Percentiles rank a stretch among this genome's conserved stretches.
phyloP scores from a whole-genome alignment of 2,113 vertebrate species.

The Theristicus caerulescens region DNA sequence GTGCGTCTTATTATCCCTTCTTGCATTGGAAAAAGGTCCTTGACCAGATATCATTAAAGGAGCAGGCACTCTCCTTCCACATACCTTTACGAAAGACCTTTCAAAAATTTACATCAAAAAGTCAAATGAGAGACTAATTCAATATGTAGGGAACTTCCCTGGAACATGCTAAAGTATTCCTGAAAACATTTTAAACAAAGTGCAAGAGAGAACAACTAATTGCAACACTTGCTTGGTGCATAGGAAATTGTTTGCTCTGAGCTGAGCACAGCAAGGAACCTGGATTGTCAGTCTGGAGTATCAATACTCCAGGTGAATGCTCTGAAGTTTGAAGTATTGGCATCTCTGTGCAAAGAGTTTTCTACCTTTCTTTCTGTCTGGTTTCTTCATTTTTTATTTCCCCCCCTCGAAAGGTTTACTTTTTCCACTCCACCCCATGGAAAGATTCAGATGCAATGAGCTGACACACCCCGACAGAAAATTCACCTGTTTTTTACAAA shows the following conservation, averaged over 20 bases:
- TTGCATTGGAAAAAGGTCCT: neutral
- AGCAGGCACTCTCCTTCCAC: neutral
- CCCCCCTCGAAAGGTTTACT: neutral
- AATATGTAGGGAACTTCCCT: neutral
- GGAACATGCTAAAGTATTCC: neutral
- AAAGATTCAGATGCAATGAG: neutral
- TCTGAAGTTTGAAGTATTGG: neutral
- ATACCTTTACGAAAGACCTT: neutral
- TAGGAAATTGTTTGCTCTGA: neutral
- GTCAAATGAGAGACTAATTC: neutral
- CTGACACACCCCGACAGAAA: neutral
- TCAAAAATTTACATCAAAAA: neutral
- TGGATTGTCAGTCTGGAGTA: neutral
- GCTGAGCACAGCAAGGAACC: neutral
- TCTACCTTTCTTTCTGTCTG: neutral
- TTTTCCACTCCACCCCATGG: neutral
- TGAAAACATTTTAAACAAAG: neutral
- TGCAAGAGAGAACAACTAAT: neutral
- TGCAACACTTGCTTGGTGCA: neutral
- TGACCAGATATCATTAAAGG: neutral
- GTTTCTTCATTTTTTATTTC: neutral
- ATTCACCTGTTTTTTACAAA: neutral
- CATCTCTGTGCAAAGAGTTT: neutral
- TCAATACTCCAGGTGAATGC: neutral
- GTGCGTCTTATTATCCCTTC: neutral